A percentile compares a stretch with the other conserved stretches of the same genome.
Evolutionary conservation across 1,140 invertebrate genomes (phyloP).

Genomic region (Linepithema humile): DNA sequence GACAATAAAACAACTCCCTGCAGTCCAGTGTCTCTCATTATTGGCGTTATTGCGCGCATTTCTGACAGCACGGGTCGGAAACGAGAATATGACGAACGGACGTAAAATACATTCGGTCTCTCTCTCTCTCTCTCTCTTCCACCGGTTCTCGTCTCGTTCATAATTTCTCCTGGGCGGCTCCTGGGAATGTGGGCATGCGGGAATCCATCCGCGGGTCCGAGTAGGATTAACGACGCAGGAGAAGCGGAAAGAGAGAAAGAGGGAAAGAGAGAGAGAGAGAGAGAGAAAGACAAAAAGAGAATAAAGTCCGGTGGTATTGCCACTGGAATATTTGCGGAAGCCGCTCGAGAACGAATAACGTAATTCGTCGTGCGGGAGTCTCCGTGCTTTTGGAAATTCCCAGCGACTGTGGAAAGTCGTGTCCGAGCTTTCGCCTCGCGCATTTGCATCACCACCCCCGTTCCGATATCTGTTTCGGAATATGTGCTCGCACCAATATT

Average conservation of each 20-base stretch:
- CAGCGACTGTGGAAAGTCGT: slow-evolving; percentile 20
- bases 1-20: background rate
- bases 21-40: background rate
- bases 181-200: slow-evolving; percentile 11
- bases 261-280: background rate
- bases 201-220: slow-evolving; percentile 35
- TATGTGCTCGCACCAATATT: background rate
- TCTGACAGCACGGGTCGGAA: background rate
- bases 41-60: slow-evolving; percentile 23
- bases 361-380: background rate
- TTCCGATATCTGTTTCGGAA: background rate
- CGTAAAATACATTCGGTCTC: slow-evolving; percentile 28
- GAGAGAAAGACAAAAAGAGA: background rate
- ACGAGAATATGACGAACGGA: background rate
- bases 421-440: background rate
- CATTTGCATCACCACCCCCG: background rate
- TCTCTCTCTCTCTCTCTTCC: no score
- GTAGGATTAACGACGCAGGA: slow-evolving; percentile 29
- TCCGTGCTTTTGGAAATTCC: slow-evolving; percentile 33
- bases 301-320: slow-evolving; percentile 21
- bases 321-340: slow-evolving; percentile 44
- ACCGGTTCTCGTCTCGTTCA: slow-evolving; percentile 44
- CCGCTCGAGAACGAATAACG: slow-evolving; percentile 44
- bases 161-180: slow-evolving; percentile 44
- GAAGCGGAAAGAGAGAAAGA: background rate